phyloP scores from a whole-genome alignment of 23 tunicate genomes.

The Halocynthia aurantium region DNA sequence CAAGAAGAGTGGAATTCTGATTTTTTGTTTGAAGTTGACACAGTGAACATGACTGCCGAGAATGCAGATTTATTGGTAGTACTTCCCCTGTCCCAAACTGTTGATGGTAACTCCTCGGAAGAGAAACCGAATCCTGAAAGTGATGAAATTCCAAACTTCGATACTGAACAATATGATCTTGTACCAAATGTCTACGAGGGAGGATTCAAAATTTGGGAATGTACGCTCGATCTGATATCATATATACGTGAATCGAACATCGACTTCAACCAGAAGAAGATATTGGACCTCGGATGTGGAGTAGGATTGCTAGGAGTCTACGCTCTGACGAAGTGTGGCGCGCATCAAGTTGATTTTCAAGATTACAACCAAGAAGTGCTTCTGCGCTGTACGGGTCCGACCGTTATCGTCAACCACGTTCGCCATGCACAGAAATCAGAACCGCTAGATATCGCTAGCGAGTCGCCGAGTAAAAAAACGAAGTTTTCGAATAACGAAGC shows the following conservation, averaged over 20 bases:
- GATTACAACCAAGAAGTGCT: constrained; percentile 62
- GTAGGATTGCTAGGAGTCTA: constrained; percentile 60
- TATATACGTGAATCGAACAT: background rate
- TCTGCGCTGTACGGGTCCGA: constrained; percentile 42
- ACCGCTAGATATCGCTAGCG: too few species aligned
- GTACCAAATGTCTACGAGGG: constrained; percentile 65
- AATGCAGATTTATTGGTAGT: background rate
- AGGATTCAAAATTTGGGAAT: constrained; percentile 78
- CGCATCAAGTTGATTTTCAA: constrained; percentile 46
- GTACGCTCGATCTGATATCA: constrained; percentile 41
- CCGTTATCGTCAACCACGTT: background rate
- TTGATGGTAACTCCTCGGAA: background rate
- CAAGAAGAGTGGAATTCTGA: background rate
- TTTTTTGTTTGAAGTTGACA: too few species aligned
- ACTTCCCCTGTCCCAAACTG: background rate
- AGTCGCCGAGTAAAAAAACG: too few species aligned
- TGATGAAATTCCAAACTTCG: background rate
- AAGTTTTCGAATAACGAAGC: too few species aligned
- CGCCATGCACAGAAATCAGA: too few species aligned
- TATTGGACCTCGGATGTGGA: constrained; percentile 86
- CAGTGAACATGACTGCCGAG: background rate
- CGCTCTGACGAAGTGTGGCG: constrained; percentile 24
- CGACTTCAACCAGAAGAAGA: constrained; percentile 13
- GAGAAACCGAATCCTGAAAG: background rate
- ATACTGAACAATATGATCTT: constrained; percentile 8